Percentiles rank a stretch among this genome's conserved stretches.
phyloP scores from a whole-genome alignment of 2,888 invertebrate species.

The Caradrina kadenii region DNA sequence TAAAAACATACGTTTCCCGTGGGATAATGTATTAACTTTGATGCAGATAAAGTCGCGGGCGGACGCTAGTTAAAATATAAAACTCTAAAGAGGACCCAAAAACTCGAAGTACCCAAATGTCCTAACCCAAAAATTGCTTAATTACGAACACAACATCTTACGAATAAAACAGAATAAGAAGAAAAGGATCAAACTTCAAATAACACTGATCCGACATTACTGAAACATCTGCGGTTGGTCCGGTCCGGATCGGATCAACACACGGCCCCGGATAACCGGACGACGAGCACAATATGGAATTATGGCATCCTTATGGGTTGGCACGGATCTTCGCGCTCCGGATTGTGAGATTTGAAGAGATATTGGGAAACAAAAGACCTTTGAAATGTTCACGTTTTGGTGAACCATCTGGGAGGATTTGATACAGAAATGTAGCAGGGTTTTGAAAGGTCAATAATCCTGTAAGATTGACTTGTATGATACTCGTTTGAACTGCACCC shows the following conservation, averaged over 20 bases:
- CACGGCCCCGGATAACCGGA: slow-evolving; percentile 14
- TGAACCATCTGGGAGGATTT: slow-evolving; percentile 10
- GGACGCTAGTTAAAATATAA: not conserved
- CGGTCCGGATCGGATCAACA: slow-evolving; percentile 26
- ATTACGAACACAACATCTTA: not conserved
- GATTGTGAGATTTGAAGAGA: slow-evolving; percentile 10
- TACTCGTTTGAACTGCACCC: no score
- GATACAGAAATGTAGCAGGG: not conserved
- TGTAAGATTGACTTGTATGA: no score
- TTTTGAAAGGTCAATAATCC: not conserved
- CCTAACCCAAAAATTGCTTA: not conserved
- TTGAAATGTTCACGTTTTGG: not conserved
- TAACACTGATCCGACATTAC: slow-evolving; percentile 21
- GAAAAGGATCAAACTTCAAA: slow-evolving; percentile 10
- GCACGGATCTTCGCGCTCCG: slow-evolving; percentile 1
- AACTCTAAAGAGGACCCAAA: not conserved
- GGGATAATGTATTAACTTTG: no score
- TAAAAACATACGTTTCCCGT: no score
- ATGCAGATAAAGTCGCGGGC: no score
- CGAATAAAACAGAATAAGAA: slow-evolving; percentile 13
- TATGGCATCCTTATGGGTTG: slow-evolving; percentile 16
- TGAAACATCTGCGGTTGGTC: slow-evolving; percentile 19
- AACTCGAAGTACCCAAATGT: not conserved
- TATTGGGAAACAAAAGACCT: slow-evolving; percentile 6
- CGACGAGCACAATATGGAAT: slow-evolving; percentile 4